Base-by-base conservation (phyloP, 64 coral and sea anemone species). In the Montipora sp. region DNA sequence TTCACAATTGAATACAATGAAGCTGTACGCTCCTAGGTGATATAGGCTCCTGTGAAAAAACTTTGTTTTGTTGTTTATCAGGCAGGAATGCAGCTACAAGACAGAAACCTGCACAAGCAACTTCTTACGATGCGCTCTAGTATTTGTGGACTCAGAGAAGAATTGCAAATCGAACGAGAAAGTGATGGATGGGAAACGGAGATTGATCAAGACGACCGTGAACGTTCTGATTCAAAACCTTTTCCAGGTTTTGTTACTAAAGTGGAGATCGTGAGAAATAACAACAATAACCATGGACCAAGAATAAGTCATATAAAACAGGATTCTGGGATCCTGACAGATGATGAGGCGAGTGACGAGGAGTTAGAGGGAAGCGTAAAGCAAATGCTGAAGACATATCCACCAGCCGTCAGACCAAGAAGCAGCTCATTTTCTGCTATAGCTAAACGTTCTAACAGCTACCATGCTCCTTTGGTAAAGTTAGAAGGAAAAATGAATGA, bases 321-420 rank as follows among this genome's bases (percentile, higher is more conserved):
- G 90, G 95, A 97, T 51, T 97, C 95, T 5, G 95, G 95, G 7
- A 97, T 97, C 13, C 66, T 97, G 47, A 92, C 83, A 4, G 95
- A 97, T 46, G 92, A 92, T 44, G 95, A 87, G 80, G 21, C 47
- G 61, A 86, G 91, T 8, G 90, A 81, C 0, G 27, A 43, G 8
- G 92, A 97, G 57, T 70, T 88, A 3, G 61, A 73, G 24, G 80
- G 80, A 27, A 93, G 47, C 0, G 48, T 88, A 0, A 75, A 78
- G 23, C 87, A 75, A 16, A 13, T 90, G 72, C 73, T 59, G 43
- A 71, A 48, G 8, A 24, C 79, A 3, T 53, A 48, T 14, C 67
- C 88, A 22, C 87, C 70, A 7, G 7, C 63, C 0, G 44, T 47
- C 8, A 67, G 22, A 24, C 11, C 19, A 67, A 84, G 87, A 77